These are phyloP conservation scores for Halocaridina rubra DNA, from an alignment of 2,888 invertebrate species.

Conservation along the genomic window DNA sequence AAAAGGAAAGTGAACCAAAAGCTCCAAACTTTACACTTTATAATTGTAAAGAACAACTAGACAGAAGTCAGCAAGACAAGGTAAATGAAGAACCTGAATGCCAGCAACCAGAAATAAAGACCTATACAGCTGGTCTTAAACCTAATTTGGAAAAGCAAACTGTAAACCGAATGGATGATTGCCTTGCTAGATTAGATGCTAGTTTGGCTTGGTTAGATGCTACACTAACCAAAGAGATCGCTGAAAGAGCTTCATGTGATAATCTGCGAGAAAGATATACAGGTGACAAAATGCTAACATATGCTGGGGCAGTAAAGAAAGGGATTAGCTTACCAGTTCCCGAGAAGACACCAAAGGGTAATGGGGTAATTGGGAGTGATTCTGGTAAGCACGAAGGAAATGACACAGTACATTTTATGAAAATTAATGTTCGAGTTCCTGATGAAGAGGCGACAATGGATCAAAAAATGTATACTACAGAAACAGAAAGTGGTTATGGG, in stretches of 20 bases:
- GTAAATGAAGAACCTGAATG: too few species aligned
- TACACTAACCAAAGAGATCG: constrained; percentile 26
- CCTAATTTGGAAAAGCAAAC: neutral
- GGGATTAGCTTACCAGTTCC: neutral
- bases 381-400: neutral
- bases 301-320: neutral
- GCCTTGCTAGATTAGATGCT: constrained; percentile 50
- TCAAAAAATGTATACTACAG: too few species aligned
- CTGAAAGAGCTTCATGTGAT: neutral
- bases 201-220: constrained; percentile 46
- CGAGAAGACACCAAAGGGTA: neutral
- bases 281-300: neutral
- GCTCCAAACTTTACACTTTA: too few species aligned
- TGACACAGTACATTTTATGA: neutral
- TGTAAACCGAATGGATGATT: constrained; percentile 54
- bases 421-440: constrained; percentile 24
- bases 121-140: neutral
- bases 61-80: too few species aligned
- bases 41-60: too few species aligned
- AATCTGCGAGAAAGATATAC: neutral
- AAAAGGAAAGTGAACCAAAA: too few species aligned
- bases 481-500: too few species aligned
- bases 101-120: neutral
- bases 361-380: too few species aligned
- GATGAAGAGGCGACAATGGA: neutral